Evolutionary conservation across 2,888 invertebrate genomes (phyloP).

Genomic region (Oscheius sp.): DNA sequence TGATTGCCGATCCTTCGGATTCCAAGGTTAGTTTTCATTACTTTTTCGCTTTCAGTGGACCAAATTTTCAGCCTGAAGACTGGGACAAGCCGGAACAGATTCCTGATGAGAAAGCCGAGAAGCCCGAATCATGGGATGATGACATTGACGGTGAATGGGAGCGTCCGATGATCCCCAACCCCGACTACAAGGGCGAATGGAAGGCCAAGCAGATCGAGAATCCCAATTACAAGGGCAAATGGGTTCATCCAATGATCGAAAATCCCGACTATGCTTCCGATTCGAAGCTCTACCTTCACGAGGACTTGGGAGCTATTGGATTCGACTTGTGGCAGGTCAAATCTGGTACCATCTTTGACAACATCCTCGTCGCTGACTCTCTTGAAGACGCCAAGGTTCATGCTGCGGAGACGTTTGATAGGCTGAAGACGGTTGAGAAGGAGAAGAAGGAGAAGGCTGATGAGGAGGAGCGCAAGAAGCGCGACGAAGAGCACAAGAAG

Average conservation of each 20-base stretch:
- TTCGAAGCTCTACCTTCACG: conserved; percentile 83
- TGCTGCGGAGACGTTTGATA: conserved; percentile 74
- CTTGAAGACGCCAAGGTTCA: conserved; percentile 80
- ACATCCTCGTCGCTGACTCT: conserved; percentile 91
- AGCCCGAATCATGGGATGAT: conserved; percentile 97
- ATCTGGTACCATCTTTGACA: conserved; percentile 97
- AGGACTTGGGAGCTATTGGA: conserved; percentile 89
- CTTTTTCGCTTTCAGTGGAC: not conserved
- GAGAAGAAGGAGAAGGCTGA: conserved; percentile 59
- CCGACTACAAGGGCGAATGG: conserved; percentile 98
- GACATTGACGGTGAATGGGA: conserved; percentile 99
- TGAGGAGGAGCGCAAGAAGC: conserved; percentile 52
- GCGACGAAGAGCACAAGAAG: conserved; percentile 56
- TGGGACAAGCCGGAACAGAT: conserved; percentile 99
- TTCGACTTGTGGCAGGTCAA: conserved; percentile 98
- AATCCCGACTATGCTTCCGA: conserved; percentile 95
- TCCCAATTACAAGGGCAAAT: conserved; percentile 84
- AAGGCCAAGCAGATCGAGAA: conserved; percentile 97
- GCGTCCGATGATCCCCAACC: conserved; percentile 94
- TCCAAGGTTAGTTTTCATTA: conserved; percentile 75
- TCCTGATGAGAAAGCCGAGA: conserved; percentile 78
- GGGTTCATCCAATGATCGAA: conserved; percentile 98
- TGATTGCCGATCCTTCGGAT: conserved; percentile 92
- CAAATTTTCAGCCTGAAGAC: conserved; percentile 79
- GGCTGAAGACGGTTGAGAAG: conserved; percentile 81